Base-by-base conservation (phyloP, 2,797 vertebrate genomes). In the Takifugu rubripes region DNA sequence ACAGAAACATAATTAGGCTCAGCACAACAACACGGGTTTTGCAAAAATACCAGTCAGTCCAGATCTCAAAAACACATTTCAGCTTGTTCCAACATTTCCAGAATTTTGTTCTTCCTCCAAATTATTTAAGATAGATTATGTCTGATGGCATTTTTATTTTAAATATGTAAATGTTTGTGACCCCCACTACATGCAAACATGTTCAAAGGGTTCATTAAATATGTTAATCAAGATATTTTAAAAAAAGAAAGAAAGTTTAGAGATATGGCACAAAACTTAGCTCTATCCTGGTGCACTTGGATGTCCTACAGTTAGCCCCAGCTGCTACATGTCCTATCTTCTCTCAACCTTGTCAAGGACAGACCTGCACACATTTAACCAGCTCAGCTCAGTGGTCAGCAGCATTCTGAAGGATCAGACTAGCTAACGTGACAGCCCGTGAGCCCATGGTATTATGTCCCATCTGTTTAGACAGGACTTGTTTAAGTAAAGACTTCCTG, bases 401-500 rank as follows among this genome's bases (percentile, higher is more conserved):
- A 54, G 48, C 60, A 33, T 51, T 31, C 9, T 31, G 52, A 46
- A 48, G 69, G 52, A 25, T 49, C 56, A 5, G 14, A 17, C 48
- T 26, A 49, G 26, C 45, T 43, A 65, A 45, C 5, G 1, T 69
- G 69, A 61, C 4, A 46, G 11, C 48, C 45, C 53, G 29, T 45
- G 55, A 25, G 64, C n/a, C 54, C 48, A 58, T 43, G 52, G 66
- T 2, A 47, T 53, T 40, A 43, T 54, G 3, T 31, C 8, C 51
- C 52, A 25, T 66, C 25, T 46, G 44, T 33, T 17, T 14, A 61
- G 54, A 46, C 42, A 33, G 56, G 45, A 59, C 61, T 59, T 24
- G 50, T 55, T 64, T 64, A 49, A 36, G 25, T 62, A 29, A 66
- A 31, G 55, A 59, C 59, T 52, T 66, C 55, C 43, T 17, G 33